A percentile compares a stretch with the other conserved stretches of the same genome.
These are phyloP conservation scores for Spisula solida DNA, from an alignment of 2,888 invertebrate genomes.

Conservation along the genomic window DNA sequence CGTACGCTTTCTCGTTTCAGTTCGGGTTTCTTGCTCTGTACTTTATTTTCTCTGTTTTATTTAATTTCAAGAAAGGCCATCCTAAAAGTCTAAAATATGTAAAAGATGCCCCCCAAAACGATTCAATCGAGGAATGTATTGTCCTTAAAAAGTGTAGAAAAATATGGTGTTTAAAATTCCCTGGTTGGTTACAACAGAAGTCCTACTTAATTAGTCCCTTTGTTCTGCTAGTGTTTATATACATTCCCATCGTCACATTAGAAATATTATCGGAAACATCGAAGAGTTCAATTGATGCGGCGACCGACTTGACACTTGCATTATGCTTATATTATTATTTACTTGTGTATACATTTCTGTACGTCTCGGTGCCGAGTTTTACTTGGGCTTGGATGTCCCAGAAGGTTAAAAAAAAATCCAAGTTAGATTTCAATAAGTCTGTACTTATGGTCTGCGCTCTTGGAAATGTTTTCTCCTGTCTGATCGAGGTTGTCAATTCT, in stretches of 20 bases:
- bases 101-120: neutral
- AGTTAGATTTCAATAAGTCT: neutral
- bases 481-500: neutral
- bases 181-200: neutral
- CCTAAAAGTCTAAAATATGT: neutral
- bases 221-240: neutral
- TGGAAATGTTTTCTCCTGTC: neutral
- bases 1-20: neutral
- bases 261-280: neutral
- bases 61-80: neutral
- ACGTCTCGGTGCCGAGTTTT: neutral
- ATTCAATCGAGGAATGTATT: too few relatives aligned
- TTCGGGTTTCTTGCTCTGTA: neutral
- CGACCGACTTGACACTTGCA: neutral
- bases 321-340: neutral
- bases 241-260: neutral
- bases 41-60: neutral
- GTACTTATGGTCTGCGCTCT: neutral
- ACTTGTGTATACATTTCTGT: neutral
- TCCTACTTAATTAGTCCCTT: neutral
- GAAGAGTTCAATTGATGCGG: neutral
- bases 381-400: neutral
- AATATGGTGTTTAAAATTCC: too few relatives aligned
- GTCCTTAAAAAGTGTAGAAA: too few relatives aligned
- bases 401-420: neutral